These are phyloP conservation scores for Ophioderma brevispina DNA, from an alignment of 35 echinoderm and acorn worm species.

Conservation along the genomic window DNA sequence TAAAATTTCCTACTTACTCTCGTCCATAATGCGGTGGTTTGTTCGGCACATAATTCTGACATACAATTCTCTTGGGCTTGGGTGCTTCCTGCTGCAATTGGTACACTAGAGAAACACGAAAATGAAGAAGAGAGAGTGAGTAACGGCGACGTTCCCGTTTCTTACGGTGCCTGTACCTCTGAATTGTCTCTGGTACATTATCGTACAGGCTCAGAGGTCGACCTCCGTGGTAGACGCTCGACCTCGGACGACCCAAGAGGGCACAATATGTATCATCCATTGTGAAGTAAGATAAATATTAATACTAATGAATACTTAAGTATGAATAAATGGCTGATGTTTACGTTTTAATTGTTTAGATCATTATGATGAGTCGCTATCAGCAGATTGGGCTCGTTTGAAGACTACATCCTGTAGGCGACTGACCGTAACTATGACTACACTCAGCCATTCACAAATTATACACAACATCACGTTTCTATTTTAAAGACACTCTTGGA, in stretches of 20 bases:
- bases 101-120: conserved; percentile 55
- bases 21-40: conserved; percentile 60
- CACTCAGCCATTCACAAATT: not conserved
- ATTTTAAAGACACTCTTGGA: not conserved
- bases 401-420: not conserved
- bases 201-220: not conserved
- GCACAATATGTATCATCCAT: not conserved
- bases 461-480: not conserved
- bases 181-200: not conserved
- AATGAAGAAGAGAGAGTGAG: conserved; percentile 23
- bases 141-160: not conserved
- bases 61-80: conserved; percentile 65
- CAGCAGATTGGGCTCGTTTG: not conserved
- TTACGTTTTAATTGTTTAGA: not conserved
- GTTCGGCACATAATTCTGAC: conserved; percentile 23
- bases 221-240: not conserved
- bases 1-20: conserved; percentile 59
- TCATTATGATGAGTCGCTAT: not conserved
- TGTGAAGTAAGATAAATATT: not conserved
- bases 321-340: not conserved
- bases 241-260: not conserved
- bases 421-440: not conserved
- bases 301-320: not conserved
- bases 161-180: not conserved
- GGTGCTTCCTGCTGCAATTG: conserved; percentile 68